phyloP scores from a whole-genome alignment of 2,113 vertebrate genomes.

The Psophia crepitans region DNA sequence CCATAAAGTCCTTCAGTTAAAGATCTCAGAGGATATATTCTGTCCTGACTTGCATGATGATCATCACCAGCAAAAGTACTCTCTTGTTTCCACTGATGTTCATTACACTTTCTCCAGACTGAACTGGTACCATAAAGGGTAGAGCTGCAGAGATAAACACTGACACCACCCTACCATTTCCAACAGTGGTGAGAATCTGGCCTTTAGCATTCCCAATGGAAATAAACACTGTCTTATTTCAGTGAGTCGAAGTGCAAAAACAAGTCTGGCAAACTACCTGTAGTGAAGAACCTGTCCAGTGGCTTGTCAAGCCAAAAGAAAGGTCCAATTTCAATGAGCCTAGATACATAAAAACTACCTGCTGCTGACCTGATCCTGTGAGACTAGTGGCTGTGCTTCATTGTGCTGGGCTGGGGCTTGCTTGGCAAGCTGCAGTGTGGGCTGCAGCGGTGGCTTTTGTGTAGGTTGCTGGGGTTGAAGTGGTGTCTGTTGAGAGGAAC shows the following conservation, averaged over 20 bases:
- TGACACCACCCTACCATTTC: not conserved
- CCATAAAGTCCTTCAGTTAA: not conserved
- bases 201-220: not conserved
- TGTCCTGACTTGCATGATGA: not conserved
- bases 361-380: not conserved
- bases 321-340: not conserved
- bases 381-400: not conserved
- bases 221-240: not conserved
- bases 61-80: not conserved
- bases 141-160: not conserved
- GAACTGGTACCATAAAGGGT: not conserved
- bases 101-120: not conserved
- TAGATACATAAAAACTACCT: not conserved
- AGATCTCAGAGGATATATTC: not conserved
- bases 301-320: not conserved
- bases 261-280: not conserved
- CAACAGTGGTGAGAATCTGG: not conserved
- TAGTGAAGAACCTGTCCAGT: not conserved
- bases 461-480: conserved; percentile 3
- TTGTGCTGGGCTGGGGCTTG: not conserved
- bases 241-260: not conserved
- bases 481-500: conserved; percentile 32
- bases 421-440: not conserved
- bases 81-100: not conserved
- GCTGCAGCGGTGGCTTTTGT: conserved; percentile 3